Base-by-base conservation (phyloP, 1,140 invertebrate species). In the Hesperophylax magnus region DNA sequence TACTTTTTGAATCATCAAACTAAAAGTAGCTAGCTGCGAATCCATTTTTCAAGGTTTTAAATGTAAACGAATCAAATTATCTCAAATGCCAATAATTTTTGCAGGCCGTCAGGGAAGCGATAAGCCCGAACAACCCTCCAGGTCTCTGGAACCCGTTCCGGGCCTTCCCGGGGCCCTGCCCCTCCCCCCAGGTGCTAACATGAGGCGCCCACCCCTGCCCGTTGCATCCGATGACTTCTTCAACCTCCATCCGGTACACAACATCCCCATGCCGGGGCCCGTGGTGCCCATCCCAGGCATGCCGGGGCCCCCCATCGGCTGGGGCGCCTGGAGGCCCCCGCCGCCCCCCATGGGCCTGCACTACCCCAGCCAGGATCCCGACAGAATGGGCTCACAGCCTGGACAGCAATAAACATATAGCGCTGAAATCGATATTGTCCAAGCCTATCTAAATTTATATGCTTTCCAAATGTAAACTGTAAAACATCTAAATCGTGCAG, bases 321-420 rank as follows among this genome's bases (percentile, higher is more conserved):
- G 84, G 56, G 84, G 87, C 74, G 86, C 85, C 58, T 86, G 86
- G 85, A 91, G 89, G 81, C 91, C 91, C 87, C 91, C 90, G 63
- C 92, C 86, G 82, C 89, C 87, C 18, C 87, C 89, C 31, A 86
- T 86, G 74, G 87, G 90, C 0, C 94, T 98, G 58, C 97, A 98
- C 88, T 99, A 99, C 91, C 97, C 97, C 2, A 98, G 96, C 86
- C 97, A 98, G 86, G 97, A 99, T 92, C 97, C 97, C 8, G 94
- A 94, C 20, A 92, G 97, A 79, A 94, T 98, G 91, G 97, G 97
- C 0, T 92, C 94, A 0, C 88, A 89, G 17, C 77, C 67, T 7
- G 67, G 34, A 71, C 67, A 71, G 24, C 67, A 71, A 71, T 71
- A 71, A 65, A 65, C 17, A 15, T 31, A 15, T 47, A 11, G 39